phyloP scores from a whole-genome alignment of 2,797 vertebrate species.

The Macropus fuliginosus region DNA sequence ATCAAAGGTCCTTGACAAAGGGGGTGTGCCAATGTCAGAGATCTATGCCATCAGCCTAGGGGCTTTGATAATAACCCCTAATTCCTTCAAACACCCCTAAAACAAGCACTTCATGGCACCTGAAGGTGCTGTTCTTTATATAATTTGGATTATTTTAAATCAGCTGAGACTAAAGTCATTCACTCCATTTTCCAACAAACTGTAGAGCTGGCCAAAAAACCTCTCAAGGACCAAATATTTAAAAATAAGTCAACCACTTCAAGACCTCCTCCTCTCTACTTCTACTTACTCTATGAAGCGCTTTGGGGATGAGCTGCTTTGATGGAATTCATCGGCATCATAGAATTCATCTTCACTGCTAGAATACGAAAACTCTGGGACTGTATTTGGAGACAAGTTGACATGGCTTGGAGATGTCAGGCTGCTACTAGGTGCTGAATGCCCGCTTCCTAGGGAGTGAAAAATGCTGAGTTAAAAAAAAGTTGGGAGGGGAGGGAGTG shows the following conservation, averaged over 20 bases:
- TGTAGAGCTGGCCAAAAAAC: not conserved
- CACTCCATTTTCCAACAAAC: not conserved
- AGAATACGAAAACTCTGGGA: slow-evolving; percentile 99
- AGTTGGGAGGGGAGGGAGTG: not conserved
- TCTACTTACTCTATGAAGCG: slow-evolving; percentile 94
- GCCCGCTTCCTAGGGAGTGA: slow-evolving; percentile 91
- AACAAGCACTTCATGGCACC: not conserved
- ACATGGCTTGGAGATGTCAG: slow-evolving; percentile 95
- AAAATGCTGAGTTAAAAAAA: slow-evolving; percentile 59
- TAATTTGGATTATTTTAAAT: not conserved
- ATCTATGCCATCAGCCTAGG: not conserved
- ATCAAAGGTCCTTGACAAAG: not conserved
- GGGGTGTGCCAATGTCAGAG: not conserved
- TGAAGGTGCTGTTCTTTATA: not conserved
- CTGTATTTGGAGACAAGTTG: slow-evolving; percentile 94
- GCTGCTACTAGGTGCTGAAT: slow-evolving; percentile 96
- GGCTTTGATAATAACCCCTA: not conserved
- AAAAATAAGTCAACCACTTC: slow-evolving; percentile 36
- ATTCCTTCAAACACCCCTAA: not conserved
- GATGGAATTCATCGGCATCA: slow-evolving; percentile 98
- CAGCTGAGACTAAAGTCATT: not conserved
- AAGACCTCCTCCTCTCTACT: slow-evolving; percentile 1
- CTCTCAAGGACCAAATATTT: slow-evolving; percentile 3
- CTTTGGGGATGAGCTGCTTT: slow-evolving; percentile 96
- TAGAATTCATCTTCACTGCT: slow-evolving; percentile 99